These are phyloP conservation scores for Drosophila mimetica DNA, from an alignment of 2,888 invertebrate species.

Conservation along the genomic window DNA sequence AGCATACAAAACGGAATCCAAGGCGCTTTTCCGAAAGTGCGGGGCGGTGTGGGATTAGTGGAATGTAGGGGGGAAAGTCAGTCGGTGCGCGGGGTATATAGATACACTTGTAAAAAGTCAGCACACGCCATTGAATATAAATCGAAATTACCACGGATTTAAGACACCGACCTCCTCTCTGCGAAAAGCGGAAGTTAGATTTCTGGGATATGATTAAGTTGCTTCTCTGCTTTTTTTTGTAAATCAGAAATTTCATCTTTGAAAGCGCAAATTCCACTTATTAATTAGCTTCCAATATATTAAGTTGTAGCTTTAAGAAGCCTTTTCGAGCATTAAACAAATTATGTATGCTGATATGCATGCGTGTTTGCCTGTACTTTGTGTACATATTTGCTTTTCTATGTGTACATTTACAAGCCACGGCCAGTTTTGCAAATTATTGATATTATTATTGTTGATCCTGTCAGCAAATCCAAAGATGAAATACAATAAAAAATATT, in stretches of 20 bases:
- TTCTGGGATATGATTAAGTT: too few species aligned
- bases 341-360: background rate
- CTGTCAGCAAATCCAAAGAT: background rate
- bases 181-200: too few species aligned
- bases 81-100: background rate
- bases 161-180: too few species aligned
- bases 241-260: too few species aligned
- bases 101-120: conserved; percentile 1
- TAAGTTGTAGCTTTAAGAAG: background rate
- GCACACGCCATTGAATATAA: conserved; percentile 1
- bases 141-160: background rate
- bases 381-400: background rate
- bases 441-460: background rate
- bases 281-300: too few species aligned
- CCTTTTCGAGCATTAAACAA: background rate
- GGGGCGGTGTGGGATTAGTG: background rate
- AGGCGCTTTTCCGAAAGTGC: background rate
- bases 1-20: conserved; percentile 30
- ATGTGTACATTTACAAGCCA: background rate
- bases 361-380: background rate
- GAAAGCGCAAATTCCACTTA: too few species aligned
- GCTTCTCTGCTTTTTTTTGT: too few species aligned
- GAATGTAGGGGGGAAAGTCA: background rate
- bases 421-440: background rate
- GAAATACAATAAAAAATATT: background rate